These are phyloP conservation scores for Tiphia femorata DNA, from an alignment of 2,888 invertebrate species.

Conservation along the genomic window DNA sequence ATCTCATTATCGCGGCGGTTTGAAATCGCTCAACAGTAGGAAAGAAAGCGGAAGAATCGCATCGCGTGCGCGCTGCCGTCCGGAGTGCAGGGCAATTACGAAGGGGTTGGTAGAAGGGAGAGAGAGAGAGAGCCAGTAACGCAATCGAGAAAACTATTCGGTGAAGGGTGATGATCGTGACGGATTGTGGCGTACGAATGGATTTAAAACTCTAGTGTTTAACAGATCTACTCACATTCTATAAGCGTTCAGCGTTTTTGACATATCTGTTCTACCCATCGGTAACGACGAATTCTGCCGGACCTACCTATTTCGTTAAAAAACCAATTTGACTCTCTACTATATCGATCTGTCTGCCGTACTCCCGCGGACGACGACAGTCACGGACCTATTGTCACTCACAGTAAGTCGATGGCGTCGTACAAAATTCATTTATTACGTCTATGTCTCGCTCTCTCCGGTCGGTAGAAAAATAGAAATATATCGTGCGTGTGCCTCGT, in stretches of 20 bases:
- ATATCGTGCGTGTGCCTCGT: slow-evolving; percentile 1
- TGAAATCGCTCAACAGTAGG: too few relatives aligned
- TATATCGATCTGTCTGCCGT: slow-evolving; percentile 34
- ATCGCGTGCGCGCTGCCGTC: too few relatives aligned
- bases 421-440: slow-evolving; percentile 44
- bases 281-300: slow-evolving; percentile 51
- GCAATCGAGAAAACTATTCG: too few relatives aligned
- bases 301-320: slow-evolving; percentile 45
- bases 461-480: slow-evolving; percentile 44
- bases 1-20: too few relatives aligned
- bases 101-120: too few relatives aligned
- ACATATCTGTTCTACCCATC: slow-evolving; percentile 74
- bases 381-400: slow-evolving; percentile 31
- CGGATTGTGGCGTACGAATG: too few relatives aligned
- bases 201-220: too few relatives aligned
- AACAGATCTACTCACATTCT: slow-evolving; percentile 81
- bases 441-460: too few relatives aligned
- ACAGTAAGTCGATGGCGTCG: slow-evolving; percentile 22
- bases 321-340: slow-evolving; percentile 34
- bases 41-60: too few relatives aligned
- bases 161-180: too few relatives aligned
- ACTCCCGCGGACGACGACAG: slow-evolving; percentile 11
- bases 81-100: too few relatives aligned
- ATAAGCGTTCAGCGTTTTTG: slow-evolving; percentile 90
- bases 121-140: too few relatives aligned